Evolutionary conservation across 2,797 vertebrate species (phyloP).

Genomic region (Macroramphosus scolopax): DNA sequence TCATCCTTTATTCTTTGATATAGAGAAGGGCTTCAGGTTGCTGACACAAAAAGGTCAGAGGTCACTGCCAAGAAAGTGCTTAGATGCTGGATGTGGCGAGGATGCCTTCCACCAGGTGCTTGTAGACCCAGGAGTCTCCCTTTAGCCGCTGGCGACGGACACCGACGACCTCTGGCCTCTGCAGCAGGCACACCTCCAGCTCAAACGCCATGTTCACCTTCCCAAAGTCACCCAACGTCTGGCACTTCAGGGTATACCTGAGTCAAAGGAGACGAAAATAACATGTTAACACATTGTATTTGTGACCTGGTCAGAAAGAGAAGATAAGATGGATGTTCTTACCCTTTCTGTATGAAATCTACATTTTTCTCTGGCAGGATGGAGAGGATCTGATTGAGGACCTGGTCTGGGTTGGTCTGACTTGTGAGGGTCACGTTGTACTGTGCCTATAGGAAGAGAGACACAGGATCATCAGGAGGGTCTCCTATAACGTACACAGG

Average conservation of each 20-base stretch:
- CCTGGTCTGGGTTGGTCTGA: conserved; percentile 86
- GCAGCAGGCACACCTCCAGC: conserved; percentile 90
- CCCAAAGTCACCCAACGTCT: conserved; percentile 86
- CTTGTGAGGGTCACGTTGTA: conserved; percentile 93
- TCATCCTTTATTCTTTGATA: conserved; percentile 1
- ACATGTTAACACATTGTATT: background rate
- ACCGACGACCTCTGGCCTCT: conserved; percentile 83
- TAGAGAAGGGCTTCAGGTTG: background rate
- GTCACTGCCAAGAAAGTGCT: conserved; percentile 6
- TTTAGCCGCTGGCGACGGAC: conserved; percentile 89
- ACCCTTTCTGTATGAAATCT: conserved; percentile 92
- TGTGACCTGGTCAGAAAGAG: background rate
- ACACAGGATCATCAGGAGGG: background rate
- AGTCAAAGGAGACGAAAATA: background rate
- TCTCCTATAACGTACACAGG: background rate
- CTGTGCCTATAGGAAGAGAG: conserved; percentile 77
- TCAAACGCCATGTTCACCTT: conserved; percentile 92
- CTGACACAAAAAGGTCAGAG: background rate
- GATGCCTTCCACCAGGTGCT: conserved; percentile 91
- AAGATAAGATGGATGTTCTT: conserved; percentile 51
- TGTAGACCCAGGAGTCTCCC: conserved; percentile 96
- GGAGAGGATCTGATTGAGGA: conserved; percentile 86
- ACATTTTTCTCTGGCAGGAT: conserved; percentile 86
- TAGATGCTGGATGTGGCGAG: conserved; percentile 83
- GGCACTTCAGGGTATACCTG: conserved; percentile 92